Evolutionary conservation across 1,140 invertebrate genomes (phyloP).

Genomic region (Euura saliciscinereae): DNA sequence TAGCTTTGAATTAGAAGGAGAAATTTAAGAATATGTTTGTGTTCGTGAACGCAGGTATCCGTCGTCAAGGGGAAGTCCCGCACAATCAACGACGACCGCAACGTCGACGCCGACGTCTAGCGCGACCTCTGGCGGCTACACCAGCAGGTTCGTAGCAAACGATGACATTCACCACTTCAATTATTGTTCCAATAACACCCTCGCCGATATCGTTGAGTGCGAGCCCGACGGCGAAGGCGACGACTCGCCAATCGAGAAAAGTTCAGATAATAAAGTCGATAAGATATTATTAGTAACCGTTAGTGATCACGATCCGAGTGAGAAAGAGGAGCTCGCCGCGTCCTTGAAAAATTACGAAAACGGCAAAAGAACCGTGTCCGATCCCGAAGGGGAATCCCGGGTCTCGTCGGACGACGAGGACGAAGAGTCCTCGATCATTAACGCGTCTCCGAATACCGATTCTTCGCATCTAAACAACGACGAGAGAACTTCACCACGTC

Average conservation of each 20-base stretch:
- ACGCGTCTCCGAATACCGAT: too few relatives aligned
- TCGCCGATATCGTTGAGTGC: conserved; percentile 20
- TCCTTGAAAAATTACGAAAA: background rate
- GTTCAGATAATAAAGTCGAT: background rate
- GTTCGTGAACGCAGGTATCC: conserved; percentile 43
- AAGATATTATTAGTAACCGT: conserved; percentile 14
- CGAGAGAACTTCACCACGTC: background rate
- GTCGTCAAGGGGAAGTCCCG: conserved; percentile 56
- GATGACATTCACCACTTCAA: conserved; percentile 49
- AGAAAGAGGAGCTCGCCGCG: conserved; percentile 12
- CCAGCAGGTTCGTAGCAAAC: conserved; percentile 60
- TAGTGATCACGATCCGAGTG: conserved; percentile 11
- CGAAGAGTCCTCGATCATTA: too few relatives aligned
- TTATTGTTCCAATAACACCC: conserved; percentile 56
- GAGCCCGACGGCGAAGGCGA: conserved; percentile 20
- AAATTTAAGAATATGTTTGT: background rate
- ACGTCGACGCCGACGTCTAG: conserved; percentile 22
- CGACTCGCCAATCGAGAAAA: conserved; percentile 15
- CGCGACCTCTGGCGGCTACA: conserved; percentile 52
- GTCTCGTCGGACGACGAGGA: background rate
- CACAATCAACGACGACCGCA: conserved; percentile 45
- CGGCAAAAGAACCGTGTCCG: background rate
- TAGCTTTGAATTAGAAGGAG: too few relatives aligned
- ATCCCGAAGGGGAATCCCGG: conserved; percentile 18
- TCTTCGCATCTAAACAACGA: background rate